Conservation (phyloP, 1,140 invertebrate species). For the Euwallacea fornicatus region DNA sequence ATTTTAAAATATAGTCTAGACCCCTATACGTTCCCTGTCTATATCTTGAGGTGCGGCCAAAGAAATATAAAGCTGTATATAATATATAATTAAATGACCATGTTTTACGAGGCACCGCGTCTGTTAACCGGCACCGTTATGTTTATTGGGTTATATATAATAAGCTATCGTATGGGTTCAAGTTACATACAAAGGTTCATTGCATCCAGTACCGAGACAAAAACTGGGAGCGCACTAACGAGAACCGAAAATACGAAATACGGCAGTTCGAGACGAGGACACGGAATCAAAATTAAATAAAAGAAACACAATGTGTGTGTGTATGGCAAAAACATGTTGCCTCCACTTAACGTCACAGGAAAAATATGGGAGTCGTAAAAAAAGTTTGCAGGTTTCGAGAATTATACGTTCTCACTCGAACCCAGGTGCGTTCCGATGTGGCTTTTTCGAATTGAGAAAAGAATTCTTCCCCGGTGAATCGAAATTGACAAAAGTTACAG, state of each 20-base stretch:
- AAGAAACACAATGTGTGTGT: conserved; percentile 23
- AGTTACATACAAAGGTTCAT: not conserved
- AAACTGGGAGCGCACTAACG: conserved; percentile 21
- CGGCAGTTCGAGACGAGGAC: conserved; percentile 2
- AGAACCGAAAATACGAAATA: conserved; percentile 22
- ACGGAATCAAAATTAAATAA: conserved; percentile 16
- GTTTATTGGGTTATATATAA: conserved; percentile 1
- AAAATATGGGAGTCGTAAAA: conserved; percentile 26
- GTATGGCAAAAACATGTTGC: conserved; percentile 23
- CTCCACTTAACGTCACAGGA: conserved; percentile 20
- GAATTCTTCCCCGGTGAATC: too few species aligned
- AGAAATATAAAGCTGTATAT: too few species aligned
- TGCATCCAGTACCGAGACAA: conserved; percentile 1
- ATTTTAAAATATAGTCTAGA: too few species aligned
- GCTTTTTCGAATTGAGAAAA: not conserved
- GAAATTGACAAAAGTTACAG: too few species aligned
- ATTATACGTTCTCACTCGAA: conserved; percentile 10
- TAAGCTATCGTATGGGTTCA: not conserved
- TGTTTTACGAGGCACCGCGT: not conserved
- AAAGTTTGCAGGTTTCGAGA: conserved; percentile 26
- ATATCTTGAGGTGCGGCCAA: too few species aligned
- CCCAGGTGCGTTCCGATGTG: not conserved
- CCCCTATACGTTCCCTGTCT: too few species aligned
- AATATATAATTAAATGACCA: too few species aligned
- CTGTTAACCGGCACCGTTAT: conserved; percentile 1